These are phyloP conservation scores for Dromas ardeola DNA, from an alignment of 2,113 vertebrate genomes.

Conservation along the genomic window DNA sequence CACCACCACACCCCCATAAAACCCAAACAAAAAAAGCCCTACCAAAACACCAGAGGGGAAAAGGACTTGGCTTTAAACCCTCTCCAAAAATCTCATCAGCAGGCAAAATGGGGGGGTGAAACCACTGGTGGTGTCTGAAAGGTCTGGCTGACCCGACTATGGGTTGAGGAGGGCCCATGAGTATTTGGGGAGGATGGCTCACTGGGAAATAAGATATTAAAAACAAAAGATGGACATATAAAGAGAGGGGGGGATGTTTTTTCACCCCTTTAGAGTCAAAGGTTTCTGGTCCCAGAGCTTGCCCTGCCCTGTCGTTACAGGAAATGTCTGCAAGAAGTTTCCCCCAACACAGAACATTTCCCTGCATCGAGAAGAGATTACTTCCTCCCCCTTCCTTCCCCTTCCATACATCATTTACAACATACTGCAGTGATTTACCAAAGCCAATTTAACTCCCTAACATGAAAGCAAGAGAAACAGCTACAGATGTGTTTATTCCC, in stretches of 20 bases:
- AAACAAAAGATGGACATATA: background rate
- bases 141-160: background rate
- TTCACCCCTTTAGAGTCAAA: background rate
- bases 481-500: background rate
- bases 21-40: background rate
- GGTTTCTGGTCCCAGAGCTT: background rate
- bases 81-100: background rate
- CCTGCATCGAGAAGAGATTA: background rate
- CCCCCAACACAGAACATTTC: background rate
- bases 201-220: background rate
- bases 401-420: conserved; percentile 55
- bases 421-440: conserved; percentile 12
- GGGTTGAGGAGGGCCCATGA: background rate
- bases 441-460: background rate
- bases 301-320: background rate
- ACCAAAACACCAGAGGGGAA: background rate
- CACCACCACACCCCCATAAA: background rate
- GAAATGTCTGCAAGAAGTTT: background rate
- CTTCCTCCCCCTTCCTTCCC: background rate
- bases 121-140: background rate
- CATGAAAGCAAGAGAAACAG: background rate
- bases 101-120: background rate
- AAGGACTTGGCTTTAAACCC: background rate
- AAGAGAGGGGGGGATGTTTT: background rate
- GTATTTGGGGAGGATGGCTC: background rate